Conservation (phyloP, 2,888 invertebrate species). For the Agrochola lychnidis region DNA sequence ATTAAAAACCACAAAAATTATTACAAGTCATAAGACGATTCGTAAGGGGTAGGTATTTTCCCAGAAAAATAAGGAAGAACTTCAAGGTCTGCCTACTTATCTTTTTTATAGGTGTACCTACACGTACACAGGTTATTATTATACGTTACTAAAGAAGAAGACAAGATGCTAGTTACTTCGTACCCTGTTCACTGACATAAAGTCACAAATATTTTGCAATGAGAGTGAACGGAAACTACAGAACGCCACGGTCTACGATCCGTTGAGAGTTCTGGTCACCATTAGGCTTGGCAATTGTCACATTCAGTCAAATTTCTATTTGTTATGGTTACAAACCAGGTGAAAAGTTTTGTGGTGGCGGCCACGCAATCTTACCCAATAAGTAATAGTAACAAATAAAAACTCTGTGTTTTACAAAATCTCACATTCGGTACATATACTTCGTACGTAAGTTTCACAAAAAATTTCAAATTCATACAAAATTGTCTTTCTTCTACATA, state of each 20-base stretch:
- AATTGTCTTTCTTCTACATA: slow-evolving; percentile 10
- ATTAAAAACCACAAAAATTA: background rate
- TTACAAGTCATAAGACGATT: background rate
- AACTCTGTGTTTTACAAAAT: slow-evolving; percentile 5
- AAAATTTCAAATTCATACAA: slow-evolving; percentile 8
- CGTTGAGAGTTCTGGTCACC: background rate
- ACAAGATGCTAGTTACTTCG: background rate
- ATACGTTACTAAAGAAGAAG: background rate
- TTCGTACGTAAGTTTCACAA: slow-evolving; percentile 9
- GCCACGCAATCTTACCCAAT: slow-evolving; percentile 80
- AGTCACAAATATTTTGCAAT: background rate
- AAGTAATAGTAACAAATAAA: slow-evolving; percentile 75
- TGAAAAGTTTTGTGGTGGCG: slow-evolving; percentile 86
- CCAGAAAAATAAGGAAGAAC: background rate
- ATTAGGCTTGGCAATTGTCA: background rate
- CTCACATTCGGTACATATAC: background rate
- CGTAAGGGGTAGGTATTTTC: background rate
- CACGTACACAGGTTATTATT: background rate
- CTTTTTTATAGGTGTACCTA: background rate
- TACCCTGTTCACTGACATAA: background rate
- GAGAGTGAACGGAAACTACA: background rate
- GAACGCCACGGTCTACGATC: background rate
- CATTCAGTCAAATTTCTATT: slow-evolving; percentile 39
- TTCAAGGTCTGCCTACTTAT: slow-evolving; percentile 7
- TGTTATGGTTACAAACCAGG: slow-evolving; percentile 70